Conservation (phyloP, 2,888 invertebrate genomes). For the Drosophila pseudotakahashii region DNA sequence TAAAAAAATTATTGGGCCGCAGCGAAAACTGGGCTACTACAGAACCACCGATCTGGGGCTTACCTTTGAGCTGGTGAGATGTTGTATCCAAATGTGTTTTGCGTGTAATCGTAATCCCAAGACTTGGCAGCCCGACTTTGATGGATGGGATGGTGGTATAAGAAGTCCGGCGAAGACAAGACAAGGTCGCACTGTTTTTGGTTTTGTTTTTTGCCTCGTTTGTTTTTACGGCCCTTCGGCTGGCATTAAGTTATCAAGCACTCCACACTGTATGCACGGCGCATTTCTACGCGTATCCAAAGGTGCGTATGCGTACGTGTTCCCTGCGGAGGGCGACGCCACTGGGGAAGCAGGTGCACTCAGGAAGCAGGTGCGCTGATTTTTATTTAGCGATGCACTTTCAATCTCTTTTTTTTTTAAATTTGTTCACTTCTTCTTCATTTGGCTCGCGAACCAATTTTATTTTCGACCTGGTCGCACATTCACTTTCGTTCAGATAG, state of each 20-base stretch:
- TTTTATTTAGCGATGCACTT: slow-evolving; percentile 20
- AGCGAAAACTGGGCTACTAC: slow-evolving; percentile 40
- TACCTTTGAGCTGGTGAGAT: slow-evolving; percentile 56
- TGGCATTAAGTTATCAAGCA: slow-evolving; percentile 60
- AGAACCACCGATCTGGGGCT: slow-evolving; percentile 36
- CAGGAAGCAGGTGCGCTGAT: slow-evolving; percentile 75
- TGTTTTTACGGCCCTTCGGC: slow-evolving; percentile 38
- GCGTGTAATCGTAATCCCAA: slow-evolving; percentile 70
- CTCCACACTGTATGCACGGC: slow-evolving; percentile 53
- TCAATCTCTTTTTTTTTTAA: slow-evolving; percentile 7
- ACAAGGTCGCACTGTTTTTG: slow-evolving; percentile 61
- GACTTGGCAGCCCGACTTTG: slow-evolving; percentile 37
- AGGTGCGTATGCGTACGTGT: slow-evolving; percentile 75
- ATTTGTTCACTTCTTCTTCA: slow-evolving; percentile 18
- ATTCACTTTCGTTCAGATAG: slow-evolving; percentile 54
- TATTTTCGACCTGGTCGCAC: slow-evolving; percentile 41
- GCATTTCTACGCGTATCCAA: slow-evolving; percentile 67
- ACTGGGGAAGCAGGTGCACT: slow-evolving; percentile 15
- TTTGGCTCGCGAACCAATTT: background rate
- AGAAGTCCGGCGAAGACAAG: slow-evolving; percentile 41
- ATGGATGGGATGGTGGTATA: slow-evolving; percentile 54
- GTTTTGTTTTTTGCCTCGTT: slow-evolving; percentile 31
- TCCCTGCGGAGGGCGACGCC: slow-evolving; percentile 36
- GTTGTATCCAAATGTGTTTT: slow-evolving; percentile 54
- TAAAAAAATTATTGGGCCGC: slow-evolving; percentile 23